phyloP scores from a whole-genome alignment of 35 echinoderm and acorn worm species.

The Heliocidaris erythrogramma region DNA sequence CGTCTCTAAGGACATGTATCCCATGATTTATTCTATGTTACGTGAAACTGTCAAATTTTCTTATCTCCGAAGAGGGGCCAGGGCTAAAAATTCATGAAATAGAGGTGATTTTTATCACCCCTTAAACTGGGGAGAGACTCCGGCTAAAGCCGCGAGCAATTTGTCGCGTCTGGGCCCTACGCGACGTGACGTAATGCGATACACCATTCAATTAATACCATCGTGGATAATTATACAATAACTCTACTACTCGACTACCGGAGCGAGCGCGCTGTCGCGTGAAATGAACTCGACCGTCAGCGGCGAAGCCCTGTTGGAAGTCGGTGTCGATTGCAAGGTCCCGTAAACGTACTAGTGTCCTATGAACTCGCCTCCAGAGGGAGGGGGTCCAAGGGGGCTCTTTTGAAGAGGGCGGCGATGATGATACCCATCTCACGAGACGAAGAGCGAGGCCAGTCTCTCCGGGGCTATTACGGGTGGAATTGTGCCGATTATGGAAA shows the following conservation, averaged over 20 bases:
- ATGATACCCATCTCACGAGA: background rate
- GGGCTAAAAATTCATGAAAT: background rate
- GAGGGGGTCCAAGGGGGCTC: background rate
- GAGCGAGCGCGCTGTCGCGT: background rate
- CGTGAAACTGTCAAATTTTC: constrained; percentile 11
- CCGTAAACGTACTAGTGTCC: background rate
- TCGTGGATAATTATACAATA: background rate
- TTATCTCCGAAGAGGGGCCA: background rate
- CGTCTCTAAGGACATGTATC: background rate
- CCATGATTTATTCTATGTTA: constrained; percentile 7
- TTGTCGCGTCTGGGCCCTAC: background rate
- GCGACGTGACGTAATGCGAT: background rate
- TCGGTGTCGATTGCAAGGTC: constrained; percentile 7
- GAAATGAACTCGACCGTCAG: background rate
- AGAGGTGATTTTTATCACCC: constrained; percentile 4
- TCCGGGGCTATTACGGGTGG: background rate
- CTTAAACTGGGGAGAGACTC: background rate
- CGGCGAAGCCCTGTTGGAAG: background rate
- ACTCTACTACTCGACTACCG: background rate
- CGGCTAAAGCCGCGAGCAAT: background rate
- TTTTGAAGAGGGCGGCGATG: background rate
- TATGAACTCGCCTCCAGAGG: background rate
- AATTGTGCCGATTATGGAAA: constrained; percentile 11
- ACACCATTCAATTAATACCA: background rate
- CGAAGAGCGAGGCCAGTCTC: background rate